phyloP scores from a whole-genome alignment of 2,888 invertebrate species.

The Machimus atricapillus region DNA sequence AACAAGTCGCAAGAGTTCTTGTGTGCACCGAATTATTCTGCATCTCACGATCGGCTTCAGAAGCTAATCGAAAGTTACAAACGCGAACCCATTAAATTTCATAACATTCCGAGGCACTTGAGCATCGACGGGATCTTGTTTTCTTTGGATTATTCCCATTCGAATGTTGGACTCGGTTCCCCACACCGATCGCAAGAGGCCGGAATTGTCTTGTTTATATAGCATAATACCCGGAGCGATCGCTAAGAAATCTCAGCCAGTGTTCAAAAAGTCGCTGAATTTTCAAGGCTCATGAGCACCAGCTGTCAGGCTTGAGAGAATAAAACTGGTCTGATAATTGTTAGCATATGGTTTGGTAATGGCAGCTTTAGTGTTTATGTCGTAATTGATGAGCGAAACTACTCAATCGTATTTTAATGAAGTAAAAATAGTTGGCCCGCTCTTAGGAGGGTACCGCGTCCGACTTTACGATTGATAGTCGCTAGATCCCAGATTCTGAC shows the following conservation, averaged over 20 bases:
- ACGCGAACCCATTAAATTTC: conserved; percentile 7
- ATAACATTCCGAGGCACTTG: neutral
- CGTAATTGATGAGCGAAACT: conserved; percentile 15
- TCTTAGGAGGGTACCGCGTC: neutral
- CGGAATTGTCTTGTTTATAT: neutral
- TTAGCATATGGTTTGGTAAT: conserved; percentile 2
- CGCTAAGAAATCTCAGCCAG: neutral
- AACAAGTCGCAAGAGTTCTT: neutral
- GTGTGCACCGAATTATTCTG: neutral
- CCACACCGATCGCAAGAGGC: neutral
- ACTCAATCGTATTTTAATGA: conserved; percentile 10
- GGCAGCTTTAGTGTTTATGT: conserved; percentile 18
- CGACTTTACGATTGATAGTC: neutral
- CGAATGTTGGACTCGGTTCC: neutral
- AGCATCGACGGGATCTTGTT: neutral
- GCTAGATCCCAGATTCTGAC: neutral
- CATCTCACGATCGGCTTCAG: neutral
- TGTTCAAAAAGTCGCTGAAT: neutral
- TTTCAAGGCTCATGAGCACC: neutral
- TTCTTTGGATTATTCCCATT: neutral
- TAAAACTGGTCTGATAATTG: conserved; percentile 6
- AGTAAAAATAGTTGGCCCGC: conserved; percentile 9
- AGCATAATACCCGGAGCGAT: neutral
- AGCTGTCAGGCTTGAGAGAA: neutral
- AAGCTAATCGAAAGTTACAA: conserved; percentile 6